These are phyloP conservation scores for Orthosia gracilis DNA, from an alignment of 2,888 invertebrate species.

Conservation along the genomic window DNA sequence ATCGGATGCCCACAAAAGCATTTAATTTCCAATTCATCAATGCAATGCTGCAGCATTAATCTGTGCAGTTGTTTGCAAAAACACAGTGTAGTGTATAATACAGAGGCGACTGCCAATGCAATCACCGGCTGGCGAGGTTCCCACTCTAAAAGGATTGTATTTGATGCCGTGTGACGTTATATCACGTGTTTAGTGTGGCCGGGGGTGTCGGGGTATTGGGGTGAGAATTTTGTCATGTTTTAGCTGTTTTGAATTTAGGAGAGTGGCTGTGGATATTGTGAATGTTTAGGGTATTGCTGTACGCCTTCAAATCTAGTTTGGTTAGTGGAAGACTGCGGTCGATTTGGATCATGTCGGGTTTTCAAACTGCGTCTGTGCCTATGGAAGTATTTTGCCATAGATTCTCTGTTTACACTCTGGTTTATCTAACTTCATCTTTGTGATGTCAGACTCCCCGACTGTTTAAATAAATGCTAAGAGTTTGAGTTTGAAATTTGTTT, in stretches of 20 bases:
- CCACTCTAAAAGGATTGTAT: slow-evolving; percentile 77
- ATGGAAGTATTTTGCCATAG: neutral
- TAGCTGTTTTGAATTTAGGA: slow-evolving; percentile 32
- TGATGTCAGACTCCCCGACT: neutral
- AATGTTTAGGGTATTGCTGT: neutral
- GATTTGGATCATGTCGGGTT: neutral
- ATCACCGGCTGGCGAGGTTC: slow-evolving; percentile 74
- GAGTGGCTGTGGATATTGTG: slow-evolving; percentile 18
- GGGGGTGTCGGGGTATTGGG: slow-evolving; percentile 4
- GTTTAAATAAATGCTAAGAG: too few species aligned
- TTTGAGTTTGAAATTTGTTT: too few species aligned
- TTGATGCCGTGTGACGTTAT: slow-evolving; percentile 59
- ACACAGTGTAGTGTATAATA: slow-evolving; percentile 55
- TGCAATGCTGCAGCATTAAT: slow-evolving; percentile 50
- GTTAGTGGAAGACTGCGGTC: neutral
- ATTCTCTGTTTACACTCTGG: too few species aligned
- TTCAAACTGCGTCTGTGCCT: too few species aligned
- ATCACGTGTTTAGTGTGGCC: slow-evolving; percentile 42
- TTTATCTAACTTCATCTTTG: too few species aligned
- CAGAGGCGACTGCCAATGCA: slow-evolving; percentile 74
- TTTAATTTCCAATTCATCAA: slow-evolving; percentile 48
- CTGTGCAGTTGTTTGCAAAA: slow-evolving; percentile 54
- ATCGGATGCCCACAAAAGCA: slow-evolving; percentile 18
- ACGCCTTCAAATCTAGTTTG: neutral
- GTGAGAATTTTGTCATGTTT: slow-evolving; percentile 35